phyloP scores from a whole-genome alignment of 2,888 invertebrate genomes.

The Aphodius sticticus region DNA sequence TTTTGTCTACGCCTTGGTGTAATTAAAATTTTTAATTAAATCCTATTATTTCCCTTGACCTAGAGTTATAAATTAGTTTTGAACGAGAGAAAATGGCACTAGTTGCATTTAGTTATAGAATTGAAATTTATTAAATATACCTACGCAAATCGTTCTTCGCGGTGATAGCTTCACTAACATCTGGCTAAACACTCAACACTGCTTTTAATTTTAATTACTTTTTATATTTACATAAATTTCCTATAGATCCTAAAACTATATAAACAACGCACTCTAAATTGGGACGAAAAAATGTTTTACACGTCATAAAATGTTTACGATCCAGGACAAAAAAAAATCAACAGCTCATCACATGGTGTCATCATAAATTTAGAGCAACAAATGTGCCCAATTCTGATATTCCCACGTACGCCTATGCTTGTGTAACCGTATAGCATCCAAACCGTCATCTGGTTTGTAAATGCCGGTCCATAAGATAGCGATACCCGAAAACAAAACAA shows the following conservation, averaged over 20 bases:
- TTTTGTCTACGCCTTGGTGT: no score
- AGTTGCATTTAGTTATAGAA: not conserved
- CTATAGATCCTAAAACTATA: not conserved
- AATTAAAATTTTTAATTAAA: no score
- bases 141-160: not conserved
- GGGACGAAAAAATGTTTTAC: not conserved
- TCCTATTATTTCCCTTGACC: not conserved
- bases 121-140: not conserved
- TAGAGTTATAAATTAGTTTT: not conserved
- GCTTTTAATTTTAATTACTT: not conserved
- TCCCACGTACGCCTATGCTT: conserved; percentile 4
- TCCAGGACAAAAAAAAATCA: not conserved
- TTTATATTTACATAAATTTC: not conserved
- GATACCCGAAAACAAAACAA: not conserved
- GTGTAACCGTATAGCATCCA: not conserved
- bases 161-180: not conserved
- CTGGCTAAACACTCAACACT: not conserved
- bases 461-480: not conserved
- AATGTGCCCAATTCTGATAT: not conserved
- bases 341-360: not conserved
- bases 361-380: not conserved
- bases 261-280: not conserved
- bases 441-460: not conserved
- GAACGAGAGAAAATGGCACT: not conserved
- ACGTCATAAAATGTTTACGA: not conserved